Percentiles rank a stretch among this genome's conserved stretches.
These are phyloP conservation scores for Phragmatobia fuliginosa DNA, from an alignment of 2,888 invertebrate species.

Conservation along the genomic window DNA sequence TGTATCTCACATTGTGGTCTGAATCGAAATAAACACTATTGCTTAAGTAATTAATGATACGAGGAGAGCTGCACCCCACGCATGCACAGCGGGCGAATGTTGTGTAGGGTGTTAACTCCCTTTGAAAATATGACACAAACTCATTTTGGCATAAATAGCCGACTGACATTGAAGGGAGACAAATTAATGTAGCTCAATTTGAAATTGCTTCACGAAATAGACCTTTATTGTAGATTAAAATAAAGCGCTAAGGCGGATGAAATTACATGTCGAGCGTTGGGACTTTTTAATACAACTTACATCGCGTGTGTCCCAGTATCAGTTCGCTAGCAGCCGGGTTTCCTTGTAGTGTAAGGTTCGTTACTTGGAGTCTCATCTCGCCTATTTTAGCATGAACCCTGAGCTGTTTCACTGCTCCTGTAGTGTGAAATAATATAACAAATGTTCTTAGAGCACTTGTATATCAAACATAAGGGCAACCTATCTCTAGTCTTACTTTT, in stretches of 20 bases:
- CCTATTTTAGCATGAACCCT: neutral
- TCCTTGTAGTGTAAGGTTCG: neutral
- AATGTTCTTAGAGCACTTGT: neutral
- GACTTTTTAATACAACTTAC: neutral
- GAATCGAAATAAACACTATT: conserved; percentile 23
- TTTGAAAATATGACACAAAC: conserved; percentile 17
- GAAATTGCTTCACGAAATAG: neutral
- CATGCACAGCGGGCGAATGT: neutral
- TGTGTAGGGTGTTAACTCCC: conserved; percentile 22
- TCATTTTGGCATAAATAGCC: conserved; percentile 2
- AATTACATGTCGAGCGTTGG: neutral
- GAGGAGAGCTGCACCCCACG: conserved; percentile 11
- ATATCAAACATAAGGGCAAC: neutral
- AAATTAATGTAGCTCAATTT: conserved; percentile 19
- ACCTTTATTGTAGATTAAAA: neutral
- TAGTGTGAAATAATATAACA: neutral
- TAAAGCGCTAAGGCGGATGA: neutral
- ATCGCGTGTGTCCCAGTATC: neutral
- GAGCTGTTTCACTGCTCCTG: neutral
- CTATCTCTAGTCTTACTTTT: neutral
- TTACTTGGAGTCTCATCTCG: neutral
- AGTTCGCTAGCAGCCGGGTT: neutral
- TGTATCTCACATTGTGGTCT: conserved; percentile 10
- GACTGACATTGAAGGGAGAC: conserved; percentile 1
- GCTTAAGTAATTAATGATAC: conserved; percentile 27